Evolutionary conservation across 1,140 invertebrate species (phyloP), one percentile per base, ranked within the genome.

Genomic region (Drosophila orosa): DNA sequence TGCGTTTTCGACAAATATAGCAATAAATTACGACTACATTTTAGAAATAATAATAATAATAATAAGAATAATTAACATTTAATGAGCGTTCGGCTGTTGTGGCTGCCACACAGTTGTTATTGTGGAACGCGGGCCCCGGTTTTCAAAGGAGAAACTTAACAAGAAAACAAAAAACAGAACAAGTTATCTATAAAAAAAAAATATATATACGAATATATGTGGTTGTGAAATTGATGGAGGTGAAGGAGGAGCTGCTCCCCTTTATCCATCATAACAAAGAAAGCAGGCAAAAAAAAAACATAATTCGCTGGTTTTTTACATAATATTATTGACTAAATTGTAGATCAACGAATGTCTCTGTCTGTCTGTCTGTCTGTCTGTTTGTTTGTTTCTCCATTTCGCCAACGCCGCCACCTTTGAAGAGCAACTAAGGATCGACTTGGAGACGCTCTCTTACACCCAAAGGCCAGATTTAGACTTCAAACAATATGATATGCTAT

Each of bases 281-380:
- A 33, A n/a, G n/a, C n/a, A n/a, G n/a, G n/a, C n/a, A n/a, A 22
- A 52, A 52, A 76, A 76, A 60, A 63, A 74, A 63, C 61, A 75
- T 45, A 42, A 42, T 58, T 57, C 66, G 40, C 63, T 69, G 37
- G 31, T 48, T 74, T 80, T 80, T 76, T 79, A 74, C 47, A 78
- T 78, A 74, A 83, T 78, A 82, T 73, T 81, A 87, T 87, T 87
- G 83, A 86, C 83, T 86, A 87, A 80, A 80, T 83, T 87, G 84
- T 89, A 86, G 83, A 89, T 87, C 79, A 86, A 83, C 83, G 79
- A 87, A 89, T 87, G 84, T 52, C 50, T 52, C 48, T 52, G 48
- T 48, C 47, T 48, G 24, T 48, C n/a, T 44, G 42, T 48, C 47
- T 31, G n/a, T n/a, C n/a, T n/a, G n/a, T 85, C 80, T 85, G 74